Percentiles rank a stretch among this genome's conserved stretches.
These are phyloP conservation scores for Peromyscus attwateri DNA, from an alignment of 2,797 vertebrate species.

Conservation along the genomic window DNA sequence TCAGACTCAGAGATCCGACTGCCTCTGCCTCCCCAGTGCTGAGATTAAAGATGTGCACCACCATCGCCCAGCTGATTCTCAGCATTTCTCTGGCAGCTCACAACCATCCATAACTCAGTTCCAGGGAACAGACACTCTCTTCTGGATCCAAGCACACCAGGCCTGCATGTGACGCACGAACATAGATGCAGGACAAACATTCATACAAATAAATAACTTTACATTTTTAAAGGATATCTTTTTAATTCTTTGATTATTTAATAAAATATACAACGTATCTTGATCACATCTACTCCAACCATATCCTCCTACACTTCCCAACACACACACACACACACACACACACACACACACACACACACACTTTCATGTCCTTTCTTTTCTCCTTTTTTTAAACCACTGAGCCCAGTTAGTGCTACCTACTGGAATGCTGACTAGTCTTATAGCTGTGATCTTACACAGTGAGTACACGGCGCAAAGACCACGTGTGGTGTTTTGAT, in stretches of 20 bases:
- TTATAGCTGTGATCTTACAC: not conserved
- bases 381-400: not conserved
- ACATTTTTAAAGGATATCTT: not conserved
- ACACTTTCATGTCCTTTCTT: not conserved
- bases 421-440: not conserved
- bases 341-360: not conserved
- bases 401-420: not conserved
- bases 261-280: not conserved
- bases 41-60: too few relatives aligned
- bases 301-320: too few relatives aligned
- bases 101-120: not conserved
- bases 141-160: not conserved
- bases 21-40: too few relatives aligned
- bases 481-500: not conserved
- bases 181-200: not conserved
- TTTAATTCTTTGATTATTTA: not conserved
- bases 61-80: not conserved
- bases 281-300: not conserved
- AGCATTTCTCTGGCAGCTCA: not conserved
- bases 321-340: too few relatives aligned
- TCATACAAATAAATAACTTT: not conserved
- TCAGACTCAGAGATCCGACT: too few relatives aligned
- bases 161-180: not conserved
- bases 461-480: not conserved
- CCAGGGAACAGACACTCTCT: not conserved